These are phyloP conservation scores for Drosophila suboccidentalis DNA, from an alignment of 2,888 invertebrate species.

Conservation along the genomic window DNA sequence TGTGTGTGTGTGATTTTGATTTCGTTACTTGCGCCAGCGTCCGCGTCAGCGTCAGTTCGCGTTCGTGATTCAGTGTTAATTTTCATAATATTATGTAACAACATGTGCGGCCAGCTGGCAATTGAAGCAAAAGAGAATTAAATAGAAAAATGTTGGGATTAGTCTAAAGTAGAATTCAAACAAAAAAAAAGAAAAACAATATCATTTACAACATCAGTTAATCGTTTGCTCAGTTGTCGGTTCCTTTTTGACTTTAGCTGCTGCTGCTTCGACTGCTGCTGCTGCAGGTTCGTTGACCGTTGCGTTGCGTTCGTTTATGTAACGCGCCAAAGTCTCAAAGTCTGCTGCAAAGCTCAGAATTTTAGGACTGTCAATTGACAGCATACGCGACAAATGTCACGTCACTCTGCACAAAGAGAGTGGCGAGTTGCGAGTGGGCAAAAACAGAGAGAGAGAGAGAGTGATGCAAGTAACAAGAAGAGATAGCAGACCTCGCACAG, in stretches of 20 bases:
- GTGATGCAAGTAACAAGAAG: conserved; percentile 38
- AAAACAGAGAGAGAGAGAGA: conserved; percentile 19
- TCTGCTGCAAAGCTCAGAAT: conserved; percentile 60
- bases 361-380: conserved; percentile 61
- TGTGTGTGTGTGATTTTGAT: conserved; percentile 65
- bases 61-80: conserved; percentile 79
- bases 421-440: not conserved
- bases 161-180: not conserved
- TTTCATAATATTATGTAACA: conserved; percentile 82
- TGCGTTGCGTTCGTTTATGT: conserved; percentile 40
- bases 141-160: not conserved
- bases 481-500: conserved; percentile 34
- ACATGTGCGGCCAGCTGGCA: conserved; percentile 63
- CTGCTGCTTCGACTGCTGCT: conserved; percentile 2
- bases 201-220: not conserved
- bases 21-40: conserved; percentile 71
- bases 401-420: conserved; percentile 45
- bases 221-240: not conserved
- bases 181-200: not conserved
- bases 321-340: conserved; percentile 60
- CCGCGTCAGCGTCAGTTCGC: conserved; percentile 32
- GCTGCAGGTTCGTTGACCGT: conserved; percentile 59
- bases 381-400: conserved; percentile 64
- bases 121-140: conserved; percentile 1
- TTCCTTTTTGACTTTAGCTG: not conserved